Conservation (phyloP, 2,888 invertebrate genomes). For the Dolomedes plantarius region DNA sequence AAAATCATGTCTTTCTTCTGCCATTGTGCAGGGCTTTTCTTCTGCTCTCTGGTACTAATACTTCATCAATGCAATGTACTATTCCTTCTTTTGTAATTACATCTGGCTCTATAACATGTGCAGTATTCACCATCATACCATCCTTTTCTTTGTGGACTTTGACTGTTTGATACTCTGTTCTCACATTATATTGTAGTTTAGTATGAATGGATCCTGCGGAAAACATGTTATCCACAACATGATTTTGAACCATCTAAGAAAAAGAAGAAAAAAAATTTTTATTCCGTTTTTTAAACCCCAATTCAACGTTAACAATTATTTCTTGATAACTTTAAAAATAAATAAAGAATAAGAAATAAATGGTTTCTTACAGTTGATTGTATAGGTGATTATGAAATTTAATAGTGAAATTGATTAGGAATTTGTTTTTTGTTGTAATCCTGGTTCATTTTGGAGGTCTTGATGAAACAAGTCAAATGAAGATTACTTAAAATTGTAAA, state of each 20-base stretch:
- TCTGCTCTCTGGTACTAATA: constrained; percentile 77
- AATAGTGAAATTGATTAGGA: too few species aligned
- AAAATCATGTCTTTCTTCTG: constrained; percentile 44
- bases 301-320: too few species aligned
- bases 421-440: too few species aligned
- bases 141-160: constrained; percentile 77
- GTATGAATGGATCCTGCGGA: constrained; percentile 77
- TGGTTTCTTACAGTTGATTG: too few species aligned
- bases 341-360: too few species aligned
- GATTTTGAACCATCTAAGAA: constrained; percentile 78
- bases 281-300: background rate
- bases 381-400: too few species aligned
- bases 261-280: constrained; percentile 6
- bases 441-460: too few species aligned
- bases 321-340: too few species aligned
- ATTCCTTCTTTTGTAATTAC: constrained; percentile 78
- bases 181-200: constrained; percentile 76
- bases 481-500: too few species aligned
- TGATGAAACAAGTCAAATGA: too few species aligned
- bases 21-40: constrained; percentile 12
- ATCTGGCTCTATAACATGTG: constrained; percentile 77
- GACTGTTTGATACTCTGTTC: constrained; percentile 76
- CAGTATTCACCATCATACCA: constrained; percentile 77
- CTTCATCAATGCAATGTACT: constrained; percentile 78
- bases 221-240: constrained; percentile 78